Evolutionary conservation across 2,888 invertebrate species (phyloP).

Genomic region (Rhingia campestris): DNA sequence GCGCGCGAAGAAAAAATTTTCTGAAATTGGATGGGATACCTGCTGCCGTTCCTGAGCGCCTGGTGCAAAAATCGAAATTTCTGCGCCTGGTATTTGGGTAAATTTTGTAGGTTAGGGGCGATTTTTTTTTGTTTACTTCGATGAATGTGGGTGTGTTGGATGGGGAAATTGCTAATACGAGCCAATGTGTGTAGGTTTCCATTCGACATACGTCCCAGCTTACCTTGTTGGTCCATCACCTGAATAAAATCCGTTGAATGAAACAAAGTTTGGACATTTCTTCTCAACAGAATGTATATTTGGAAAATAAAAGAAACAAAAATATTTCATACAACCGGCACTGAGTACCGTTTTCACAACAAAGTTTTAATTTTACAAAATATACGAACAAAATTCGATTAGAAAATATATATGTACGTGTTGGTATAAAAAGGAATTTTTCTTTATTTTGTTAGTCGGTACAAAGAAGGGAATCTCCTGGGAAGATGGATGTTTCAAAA

Average conservation of each 20-base stretch:
- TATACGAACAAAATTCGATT: neutral
- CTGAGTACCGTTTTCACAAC: slow-evolving; percentile 48
- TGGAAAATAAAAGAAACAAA: slow-evolving; percentile 41
- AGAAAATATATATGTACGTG: slow-evolving; percentile 8
- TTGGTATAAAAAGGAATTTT: slow-evolving; percentile 61
- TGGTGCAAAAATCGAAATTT: no score
- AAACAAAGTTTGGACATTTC: neutral
- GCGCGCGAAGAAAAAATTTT: no score
- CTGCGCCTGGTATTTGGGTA: no score
- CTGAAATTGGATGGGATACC: no score
- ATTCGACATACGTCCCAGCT: no score
- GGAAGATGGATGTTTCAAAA: slow-evolving; percentile 33
- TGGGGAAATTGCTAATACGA: no score
- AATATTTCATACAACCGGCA: slow-evolving; percentile 53
- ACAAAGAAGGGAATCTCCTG: slow-evolving; percentile 30
- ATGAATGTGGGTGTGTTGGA: no score
- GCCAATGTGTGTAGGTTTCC: no score
- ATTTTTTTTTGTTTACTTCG: no score
- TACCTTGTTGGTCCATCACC: no score
- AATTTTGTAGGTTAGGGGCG: no score
- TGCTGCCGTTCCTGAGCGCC: no score
- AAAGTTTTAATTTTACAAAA: slow-evolving; percentile 37
- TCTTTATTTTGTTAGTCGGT: slow-evolving; percentile 26
- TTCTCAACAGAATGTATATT: slow-evolving; percentile 63
- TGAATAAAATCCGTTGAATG: neutral